A percentile compares a stretch with the other conserved stretches of the same genome.
Conservation (phyloP, 2,888 invertebrate genomes). For the Andricus quercusramuli region DNA sequence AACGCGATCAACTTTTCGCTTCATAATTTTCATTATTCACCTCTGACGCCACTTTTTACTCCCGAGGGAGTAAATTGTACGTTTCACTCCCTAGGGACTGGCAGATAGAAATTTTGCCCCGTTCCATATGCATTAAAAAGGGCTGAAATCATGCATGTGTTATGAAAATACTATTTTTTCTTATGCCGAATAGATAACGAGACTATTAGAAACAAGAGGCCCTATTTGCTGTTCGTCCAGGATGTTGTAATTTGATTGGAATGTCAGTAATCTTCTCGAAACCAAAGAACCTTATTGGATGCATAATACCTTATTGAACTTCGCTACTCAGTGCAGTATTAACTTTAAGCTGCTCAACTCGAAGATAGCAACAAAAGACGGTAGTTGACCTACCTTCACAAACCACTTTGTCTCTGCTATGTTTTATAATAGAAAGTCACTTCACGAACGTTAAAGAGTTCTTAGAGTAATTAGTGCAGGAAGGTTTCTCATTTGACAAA, state of each 20-base stretch:
- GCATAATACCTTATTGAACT: slow-evolving; percentile 9
- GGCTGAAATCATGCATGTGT: too few relatives aligned
- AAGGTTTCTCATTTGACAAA: neutral
- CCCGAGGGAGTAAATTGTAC: too few relatives aligned
- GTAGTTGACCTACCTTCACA: neutral
- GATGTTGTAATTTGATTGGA: slow-evolving; percentile 8
- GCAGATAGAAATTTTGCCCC: too few relatives aligned
- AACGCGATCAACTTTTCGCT: too few relatives aligned
- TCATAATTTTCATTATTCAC: too few relatives aligned
- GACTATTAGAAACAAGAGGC: neutral
- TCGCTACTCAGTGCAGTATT: neutral
- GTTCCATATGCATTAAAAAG: too few relatives aligned
- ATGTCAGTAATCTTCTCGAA: neutral
- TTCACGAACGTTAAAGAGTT: neutral
- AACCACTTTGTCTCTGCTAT: neutral
- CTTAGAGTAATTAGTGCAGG: neutral
- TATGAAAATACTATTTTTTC: neutral
- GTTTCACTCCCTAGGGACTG: too few relatives aligned
- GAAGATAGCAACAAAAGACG: neutral
- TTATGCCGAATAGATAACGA: neutral
- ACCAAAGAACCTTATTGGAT: slow-evolving; percentile 4
- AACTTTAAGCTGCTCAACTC: slow-evolving; percentile 8
- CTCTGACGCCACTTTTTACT: too few relatives aligned
- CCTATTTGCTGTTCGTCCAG: neutral
- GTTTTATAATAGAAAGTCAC: neutral